phyloP scores from a whole-genome alignment of 2,797 vertebrate species.

The Protosalanx chinensis region DNA sequence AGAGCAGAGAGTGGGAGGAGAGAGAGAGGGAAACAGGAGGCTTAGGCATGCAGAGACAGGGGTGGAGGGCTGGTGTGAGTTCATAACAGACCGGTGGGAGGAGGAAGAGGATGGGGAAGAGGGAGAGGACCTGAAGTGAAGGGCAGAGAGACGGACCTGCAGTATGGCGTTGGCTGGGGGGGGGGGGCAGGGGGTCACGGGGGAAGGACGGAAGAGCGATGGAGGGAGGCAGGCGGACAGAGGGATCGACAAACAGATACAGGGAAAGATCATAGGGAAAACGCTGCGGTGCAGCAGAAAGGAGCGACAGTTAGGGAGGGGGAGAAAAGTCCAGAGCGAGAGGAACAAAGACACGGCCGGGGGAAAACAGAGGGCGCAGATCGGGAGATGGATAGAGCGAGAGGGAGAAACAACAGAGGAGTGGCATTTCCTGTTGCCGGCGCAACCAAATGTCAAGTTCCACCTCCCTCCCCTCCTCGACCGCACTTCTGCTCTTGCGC shows the following conservation, averaged over 20 bases:
- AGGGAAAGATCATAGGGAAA: slow-evolving; percentile 16
- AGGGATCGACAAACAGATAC: not conserved
- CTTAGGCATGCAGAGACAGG: no score
- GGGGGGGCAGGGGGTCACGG: not conserved
- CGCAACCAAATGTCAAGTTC: slow-evolving; percentile 67
- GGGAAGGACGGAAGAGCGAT: not conserved
- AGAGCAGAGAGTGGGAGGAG: not conserved
- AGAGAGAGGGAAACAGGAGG: no score
- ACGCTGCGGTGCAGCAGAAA: not conserved
- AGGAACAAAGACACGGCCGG: slow-evolving; percentile 6
- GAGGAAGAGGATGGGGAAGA: slow-evolving; percentile 9
- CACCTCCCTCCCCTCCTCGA: slow-evolving; percentile 45
- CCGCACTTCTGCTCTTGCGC: slow-evolving; percentile 64
- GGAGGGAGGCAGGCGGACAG: not conserved
- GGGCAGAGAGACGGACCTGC: no score
- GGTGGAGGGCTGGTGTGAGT: no score
- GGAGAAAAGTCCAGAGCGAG: not conserved
- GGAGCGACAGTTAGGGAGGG: not conserved
- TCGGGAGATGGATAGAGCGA: slow-evolving; percentile 19
- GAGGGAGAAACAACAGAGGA: slow-evolving; percentile 55
- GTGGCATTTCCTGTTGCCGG: slow-evolving; percentile 60
- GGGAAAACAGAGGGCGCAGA: not conserved
- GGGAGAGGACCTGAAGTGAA: not conserved
- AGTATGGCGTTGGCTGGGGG: no score
- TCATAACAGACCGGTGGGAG: not conserved